A percentile compares a stretch with the other conserved stretches of the same genome.
phyloP scores from a whole-genome alignment of 2,797 vertebrate genomes.

The Molossus alvarezi region DNA sequence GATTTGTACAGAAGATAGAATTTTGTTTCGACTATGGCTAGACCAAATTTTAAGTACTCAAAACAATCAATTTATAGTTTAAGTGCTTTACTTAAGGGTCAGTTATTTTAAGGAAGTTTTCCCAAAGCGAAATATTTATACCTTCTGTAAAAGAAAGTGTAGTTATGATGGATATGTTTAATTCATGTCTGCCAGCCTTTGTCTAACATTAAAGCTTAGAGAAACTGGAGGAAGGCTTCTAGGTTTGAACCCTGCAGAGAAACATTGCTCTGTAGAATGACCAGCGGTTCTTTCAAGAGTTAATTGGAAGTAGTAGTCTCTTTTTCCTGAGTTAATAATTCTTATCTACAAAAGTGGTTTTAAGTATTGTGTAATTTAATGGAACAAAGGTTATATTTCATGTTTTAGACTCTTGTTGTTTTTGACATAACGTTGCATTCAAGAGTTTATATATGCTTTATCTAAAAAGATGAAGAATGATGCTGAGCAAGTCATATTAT shows the following conservation, averaged over 20 bases:
- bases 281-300: conserved; percentile 14
- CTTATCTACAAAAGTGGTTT: background rate
- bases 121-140: conserved; percentile 5
- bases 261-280: background rate
- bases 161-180: background rate
- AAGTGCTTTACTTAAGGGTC: conserved; percentile 21
- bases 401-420: background rate
- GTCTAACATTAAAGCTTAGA: background rate
- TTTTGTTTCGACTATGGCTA: conserved; percentile 6
- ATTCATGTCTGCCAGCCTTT: background rate
- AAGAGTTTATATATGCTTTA: conserved; percentile 18
- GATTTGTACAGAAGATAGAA: conserved; percentile 29
- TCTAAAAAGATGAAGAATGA: conserved; percentile 38
- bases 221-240: background rate
- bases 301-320: background rate
- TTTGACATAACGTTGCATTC: background rate
- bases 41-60: background rate
- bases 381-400: conserved; percentile 16
- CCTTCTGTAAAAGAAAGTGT: background rate
- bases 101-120: conserved; percentile 38
- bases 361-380: background rate
- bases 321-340: conserved; percentile 46
- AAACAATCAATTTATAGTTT: background rate
- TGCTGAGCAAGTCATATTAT: conserved; percentile 3
- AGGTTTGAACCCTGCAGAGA: background rate